Evolutionary conservation across 92 coral and sea anemone species (phyloP), one percentile per base, ranked within the genome.

Genomic region (Bergia sp.): DNA sequence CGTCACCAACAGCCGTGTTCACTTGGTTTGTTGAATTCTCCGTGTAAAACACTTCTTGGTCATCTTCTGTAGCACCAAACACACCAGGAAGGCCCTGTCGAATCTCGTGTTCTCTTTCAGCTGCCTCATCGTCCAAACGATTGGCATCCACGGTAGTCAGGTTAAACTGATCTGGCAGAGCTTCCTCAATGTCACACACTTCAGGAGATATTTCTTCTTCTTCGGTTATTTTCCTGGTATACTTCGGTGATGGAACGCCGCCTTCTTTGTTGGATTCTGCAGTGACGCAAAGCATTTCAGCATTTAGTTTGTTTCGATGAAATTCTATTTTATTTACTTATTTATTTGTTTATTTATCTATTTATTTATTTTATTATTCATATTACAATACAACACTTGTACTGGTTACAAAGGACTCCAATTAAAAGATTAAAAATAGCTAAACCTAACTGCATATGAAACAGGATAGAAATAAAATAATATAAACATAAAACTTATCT

Each of bases 161-260:
- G 64, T 11, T 45, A 47, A 84, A 37, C n/a, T 50, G 64, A 47
- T 73, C 87, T 84, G 79, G 87, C 39, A 72, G 3, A 11, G 47
- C 57, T 53, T 84, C 79, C 10, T 84, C 87, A 10, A 71, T 36
- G 36, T 67, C 44, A 47, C 79, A 84, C 79, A 72, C 64, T 45
- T 71, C 67, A 47, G 65, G 79, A 37, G 67, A 44, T 67, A 84
- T 69, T 47, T 84, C 87, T 36, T 84, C 78, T 47, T 84, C 79
- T 3, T 64, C 73, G 21, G 87, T 72, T 10, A 71, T 84, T 84
- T 71, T 45, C 65, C 87, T 44, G 40, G 36, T 45, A 29, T 42
- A n/a, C 44, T 84, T 84, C 29, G 38, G 37, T 0, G 79, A 74
- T 84, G 50, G 79, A 11, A 21, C 10, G 11, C 43, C 64, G 13